phyloP scores from a whole-genome alignment of 2,113 vertebrate genomes.

The Heliornis fulica region DNA sequence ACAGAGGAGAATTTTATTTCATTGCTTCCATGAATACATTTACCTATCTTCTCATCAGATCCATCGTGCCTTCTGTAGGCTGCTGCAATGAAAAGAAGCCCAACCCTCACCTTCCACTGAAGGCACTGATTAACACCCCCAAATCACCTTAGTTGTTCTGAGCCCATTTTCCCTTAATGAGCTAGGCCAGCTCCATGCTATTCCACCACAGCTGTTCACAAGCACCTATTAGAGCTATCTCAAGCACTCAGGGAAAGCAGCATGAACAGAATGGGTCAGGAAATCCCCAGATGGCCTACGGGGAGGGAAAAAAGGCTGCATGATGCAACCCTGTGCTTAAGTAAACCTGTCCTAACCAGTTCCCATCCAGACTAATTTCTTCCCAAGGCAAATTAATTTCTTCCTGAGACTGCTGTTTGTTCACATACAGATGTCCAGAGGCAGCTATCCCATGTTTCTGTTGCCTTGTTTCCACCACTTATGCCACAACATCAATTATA shows the following conservation, averaged over 20 bases:
- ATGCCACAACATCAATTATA: not conserved
- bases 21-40: not conserved
- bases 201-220: conserved; percentile 5
- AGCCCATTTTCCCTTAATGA: not conserved
- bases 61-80: not conserved
- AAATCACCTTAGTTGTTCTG: not conserved
- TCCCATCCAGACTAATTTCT: conserved; percentile 1
- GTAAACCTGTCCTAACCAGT: conserved; percentile 38
- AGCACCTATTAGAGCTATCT: not conserved
- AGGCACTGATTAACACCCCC: not conserved
- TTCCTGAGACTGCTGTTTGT: not conserved
- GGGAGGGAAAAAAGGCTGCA: conserved; percentile 24
- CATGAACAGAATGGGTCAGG: not conserved
- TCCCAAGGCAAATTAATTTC: conserved; percentile 14
- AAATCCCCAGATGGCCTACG: conserved; percentile 51
- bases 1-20: not conserved
- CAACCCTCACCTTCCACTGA: not conserved
- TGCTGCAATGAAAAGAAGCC: not conserved
- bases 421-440: conserved; percentile 9
- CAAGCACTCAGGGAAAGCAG: conserved; percentile 4
- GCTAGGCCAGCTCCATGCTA: not conserved
- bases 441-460: not conserved
- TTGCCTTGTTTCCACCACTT: not conserved
- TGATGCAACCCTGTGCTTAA: conserved; percentile 36
- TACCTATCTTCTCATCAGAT: not conserved